A percentile compares a stretch with the other conserved stretches of the same genome.
phyloP scores from a whole-genome alignment of 2,888 invertebrate species.

The Tenodera sinensis region DNA sequence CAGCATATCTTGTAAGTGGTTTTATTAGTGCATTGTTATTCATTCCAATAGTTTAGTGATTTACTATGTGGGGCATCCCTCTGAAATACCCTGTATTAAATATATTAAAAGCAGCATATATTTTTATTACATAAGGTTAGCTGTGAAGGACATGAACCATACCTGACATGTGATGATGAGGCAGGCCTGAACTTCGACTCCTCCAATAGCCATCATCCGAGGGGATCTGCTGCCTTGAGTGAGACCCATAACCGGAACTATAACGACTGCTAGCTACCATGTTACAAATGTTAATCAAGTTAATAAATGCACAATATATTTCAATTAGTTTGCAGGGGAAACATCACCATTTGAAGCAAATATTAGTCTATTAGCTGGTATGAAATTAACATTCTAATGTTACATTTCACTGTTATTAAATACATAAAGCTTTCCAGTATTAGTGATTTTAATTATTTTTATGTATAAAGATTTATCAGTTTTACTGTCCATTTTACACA shows the following conservation, averaged over 20 bases:
- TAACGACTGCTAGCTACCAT: constrained; percentile 18
- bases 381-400: background rate
- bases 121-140: background rate
- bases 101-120: too few species aligned
- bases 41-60: too few species aligned
- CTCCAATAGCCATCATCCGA: constrained; percentile 24
- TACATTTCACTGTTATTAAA: background rate
- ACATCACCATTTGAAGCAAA: background rate
- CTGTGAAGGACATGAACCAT: background rate
- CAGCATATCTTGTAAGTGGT: too few species aligned
- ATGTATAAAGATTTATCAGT: too few species aligned
- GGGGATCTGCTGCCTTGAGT: constrained; percentile 6
- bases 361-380: background rate
- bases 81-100: too few species aligned
- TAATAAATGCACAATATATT: background rate
- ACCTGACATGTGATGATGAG: constrained; percentile 19
- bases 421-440: background rate
- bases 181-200: background rate
- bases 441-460: background rate
- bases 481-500: too few species aligned
- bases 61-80: too few species aligned
- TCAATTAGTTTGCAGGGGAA: background rate
- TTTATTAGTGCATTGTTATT: too few species aligned
- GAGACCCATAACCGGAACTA: constrained; percentile 14
- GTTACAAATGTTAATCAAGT: constrained; percentile 14